phyloP scores from a whole-genome alignment of 2,888 invertebrate species.

The Dicycla oo region DNA sequence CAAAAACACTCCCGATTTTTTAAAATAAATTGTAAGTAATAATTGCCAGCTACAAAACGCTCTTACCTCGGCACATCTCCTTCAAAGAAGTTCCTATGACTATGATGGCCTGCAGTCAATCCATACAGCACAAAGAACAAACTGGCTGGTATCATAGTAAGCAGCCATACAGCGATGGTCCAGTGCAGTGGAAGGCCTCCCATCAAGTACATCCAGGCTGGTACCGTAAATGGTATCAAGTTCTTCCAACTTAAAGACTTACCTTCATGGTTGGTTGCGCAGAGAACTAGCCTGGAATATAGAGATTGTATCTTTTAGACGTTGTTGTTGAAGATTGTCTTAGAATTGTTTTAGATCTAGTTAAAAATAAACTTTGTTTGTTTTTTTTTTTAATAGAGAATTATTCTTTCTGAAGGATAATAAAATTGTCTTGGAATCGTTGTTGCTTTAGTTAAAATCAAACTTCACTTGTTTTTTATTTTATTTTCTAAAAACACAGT shows the following conservation, averaged over 20 bases:
- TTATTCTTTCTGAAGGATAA: too few relatives aligned
- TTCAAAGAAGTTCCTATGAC: constrained; percentile 95
- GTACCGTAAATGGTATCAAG: constrained; percentile 79
- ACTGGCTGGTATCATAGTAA: constrained; percentile 88
- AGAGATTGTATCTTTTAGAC: not conserved
- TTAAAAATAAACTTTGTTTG: not conserved
- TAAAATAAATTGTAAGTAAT: not conserved
- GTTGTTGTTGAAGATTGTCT: not conserved
- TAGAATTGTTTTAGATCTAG: not conserved
- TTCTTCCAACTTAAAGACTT: constrained; percentile 75
- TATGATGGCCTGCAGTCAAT: constrained; percentile 95
- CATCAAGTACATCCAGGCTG: constrained; percentile 82
- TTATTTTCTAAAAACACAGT: too few relatives aligned
- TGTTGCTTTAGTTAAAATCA: too few relatives aligned
- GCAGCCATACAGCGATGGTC: constrained; percentile 89
- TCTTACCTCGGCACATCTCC: constrained; percentile 93
- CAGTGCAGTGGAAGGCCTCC: constrained; percentile 78
- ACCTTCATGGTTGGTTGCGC: constrained; percentile 71
- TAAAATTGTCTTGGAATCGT: too few relatives aligned
- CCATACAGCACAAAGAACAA: constrained; percentile 92
- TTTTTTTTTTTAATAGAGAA: not conserved
- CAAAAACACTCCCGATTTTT: not conserved
- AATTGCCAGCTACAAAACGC: not conserved
- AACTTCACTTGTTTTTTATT: too few relatives aligned
- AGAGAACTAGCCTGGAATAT: constrained; percentile 72